A percentile compares a stretch with the other conserved stretches of the same genome.
These are phyloP conservation scores for Lutraria lutraria DNA, from an alignment of 2,888 invertebrate species.

Conservation along the genomic window DNA sequence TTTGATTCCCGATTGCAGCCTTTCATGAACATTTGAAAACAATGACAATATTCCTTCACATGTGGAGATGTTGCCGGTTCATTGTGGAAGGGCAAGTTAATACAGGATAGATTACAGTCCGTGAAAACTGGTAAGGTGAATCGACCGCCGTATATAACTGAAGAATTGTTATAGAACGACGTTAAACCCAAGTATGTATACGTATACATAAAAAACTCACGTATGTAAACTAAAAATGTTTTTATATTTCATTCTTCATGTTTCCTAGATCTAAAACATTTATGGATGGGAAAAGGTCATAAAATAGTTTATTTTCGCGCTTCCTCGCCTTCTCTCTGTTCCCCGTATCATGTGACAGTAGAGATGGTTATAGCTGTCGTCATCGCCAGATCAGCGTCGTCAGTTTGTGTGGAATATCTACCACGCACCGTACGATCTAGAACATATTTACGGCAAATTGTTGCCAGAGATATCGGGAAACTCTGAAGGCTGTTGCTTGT, in stretches of 20 bases:
- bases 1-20: too few relatives aligned
- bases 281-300: not conserved
- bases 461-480: not conserved
- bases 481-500: not conserved
- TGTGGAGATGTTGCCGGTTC: not conserved
- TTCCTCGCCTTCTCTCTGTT: not conserved
- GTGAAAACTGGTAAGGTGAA: not conserved
- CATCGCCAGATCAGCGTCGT: not conserved
- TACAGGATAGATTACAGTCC: not conserved
- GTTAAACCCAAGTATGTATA: too few relatives aligned
- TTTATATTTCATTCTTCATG: not conserved
- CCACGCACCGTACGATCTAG: not conserved
- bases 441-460: not conserved
- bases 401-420: not conserved
- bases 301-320: not conserved
- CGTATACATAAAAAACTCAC: too few relatives aligned
- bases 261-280: not conserved
- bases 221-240: not conserved
- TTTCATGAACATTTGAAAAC: too few relatives aligned
- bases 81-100: not conserved
- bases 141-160: not conserved
- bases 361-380: not conserved
- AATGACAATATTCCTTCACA: not conserved
- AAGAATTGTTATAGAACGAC: too few relatives aligned
- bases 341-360: not conserved